phyloP scores from a whole-genome alignment of 2,113 vertebrate genomes.

The Anarrhichthys ocellatus region DNA sequence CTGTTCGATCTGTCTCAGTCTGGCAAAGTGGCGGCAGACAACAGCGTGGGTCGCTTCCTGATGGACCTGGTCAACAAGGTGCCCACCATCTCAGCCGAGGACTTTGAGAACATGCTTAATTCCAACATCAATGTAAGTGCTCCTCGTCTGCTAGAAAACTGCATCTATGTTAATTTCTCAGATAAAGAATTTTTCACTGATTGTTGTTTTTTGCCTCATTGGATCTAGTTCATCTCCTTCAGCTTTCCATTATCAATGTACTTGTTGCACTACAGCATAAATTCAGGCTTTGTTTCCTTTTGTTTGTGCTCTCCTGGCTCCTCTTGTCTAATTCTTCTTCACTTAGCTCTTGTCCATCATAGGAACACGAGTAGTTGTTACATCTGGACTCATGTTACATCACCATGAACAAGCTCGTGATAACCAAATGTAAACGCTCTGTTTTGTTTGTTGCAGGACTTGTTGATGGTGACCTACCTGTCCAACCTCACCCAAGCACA shows the following conservation, averaged over 20 bases:
- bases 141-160: not conserved
- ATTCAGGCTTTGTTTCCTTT: not conserved
- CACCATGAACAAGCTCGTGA: not conserved
- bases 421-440: conserved; percentile 43
- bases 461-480: conserved; percentile 97
- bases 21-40: conserved; percentile 95
- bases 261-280: not conserved
- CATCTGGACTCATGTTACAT: not conserved
- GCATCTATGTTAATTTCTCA: not conserved
- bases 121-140: conserved; percentile 97
- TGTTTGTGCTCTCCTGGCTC: not conserved
- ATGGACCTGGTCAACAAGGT: conserved; percentile 99
- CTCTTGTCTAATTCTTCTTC: not conserved
- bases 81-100: conserved; percentile 94
- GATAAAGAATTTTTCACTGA: not conserved
- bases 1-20: conserved; percentile 86
- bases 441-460: conserved; percentile 84
- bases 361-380: not conserved
- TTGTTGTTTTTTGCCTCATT: not conserved
- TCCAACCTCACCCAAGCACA: conserved; percentile 95
- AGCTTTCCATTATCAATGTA: not conserved
- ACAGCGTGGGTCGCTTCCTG: conserved; percentile 95
- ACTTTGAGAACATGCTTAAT: conserved; percentile 99
- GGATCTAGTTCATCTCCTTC: not conserved
- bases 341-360: not conserved